Evolutionary conservation across 2,888 invertebrate genomes (phyloP), one percentile per base, ranked within the genome.

Genomic region (Plebejus melissa): DNA sequence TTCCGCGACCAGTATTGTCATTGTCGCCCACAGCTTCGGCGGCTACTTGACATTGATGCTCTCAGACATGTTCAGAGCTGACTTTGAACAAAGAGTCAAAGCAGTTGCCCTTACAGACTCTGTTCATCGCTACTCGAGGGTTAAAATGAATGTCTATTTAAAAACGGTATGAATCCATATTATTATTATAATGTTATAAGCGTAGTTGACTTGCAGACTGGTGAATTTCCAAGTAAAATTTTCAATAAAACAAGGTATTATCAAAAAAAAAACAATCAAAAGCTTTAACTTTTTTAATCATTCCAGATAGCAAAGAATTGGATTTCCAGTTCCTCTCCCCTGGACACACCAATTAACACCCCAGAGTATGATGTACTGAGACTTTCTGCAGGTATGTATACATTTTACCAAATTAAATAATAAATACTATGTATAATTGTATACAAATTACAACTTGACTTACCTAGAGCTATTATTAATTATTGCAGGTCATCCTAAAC

Each of bases 21-120:
- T 97, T 75, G 95, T 97, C 11, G 97, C 97, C 0, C 97, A 97
- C 82, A 97, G 97, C 83, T 97, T 95, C 82, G 97, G 97, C 1
- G 97, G 97, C 22, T 94, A 95, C 13, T 94, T 96, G 11, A 94
- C 95, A 0, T 88, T 95, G 4, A 88, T 94, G 60, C 85, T 97
- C 86, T 94, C 94, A 0, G 88, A 94, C 77, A 88, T 93, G 57
- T 86, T 93, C 80, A 88, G 89, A 28, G 84, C 94, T 4, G 95
- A 95, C 77, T 96, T 97, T 84, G 90, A 94, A 78, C 87, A 94
- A 60, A 93, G 94, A 82, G 96, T 97, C 0, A 96, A 96, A 87
- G 97, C 96, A 0, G 94, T 97, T 74, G 97, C 96, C 0, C 91
- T 97, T 75, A 97, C 97, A 0, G 97, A 97, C 86, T 96, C 97